Percentiles rank a stretch among this genome's conserved stretches.
Evolutionary conservation across 2,113 vertebrate genomes (phyloP).

Genomic region (Mola mola): DNA sequence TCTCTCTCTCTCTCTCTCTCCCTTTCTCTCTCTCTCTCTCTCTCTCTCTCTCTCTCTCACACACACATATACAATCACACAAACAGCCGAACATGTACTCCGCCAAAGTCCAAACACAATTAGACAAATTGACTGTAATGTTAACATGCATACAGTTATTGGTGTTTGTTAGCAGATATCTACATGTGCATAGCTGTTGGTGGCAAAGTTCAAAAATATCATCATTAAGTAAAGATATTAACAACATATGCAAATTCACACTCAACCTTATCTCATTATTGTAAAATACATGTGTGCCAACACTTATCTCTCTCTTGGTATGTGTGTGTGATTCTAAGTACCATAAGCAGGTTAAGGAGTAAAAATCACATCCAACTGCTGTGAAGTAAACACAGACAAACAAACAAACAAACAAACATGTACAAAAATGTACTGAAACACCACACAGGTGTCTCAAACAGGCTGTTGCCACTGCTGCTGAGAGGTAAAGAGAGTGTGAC

Average conservation of each 20-base stretch:
- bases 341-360: constrained; percentile 40
- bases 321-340: constrained; percentile 16
- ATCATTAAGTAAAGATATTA: constrained; percentile 33
- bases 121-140: no score
- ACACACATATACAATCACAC: constrained; percentile 4
- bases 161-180: constrained; percentile 3
- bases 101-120: no score
- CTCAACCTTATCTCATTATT: constrained; percentile 36
- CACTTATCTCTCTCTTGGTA: constrained; percentile 27
- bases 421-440: constrained; percentile 31
- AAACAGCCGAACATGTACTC: no score
- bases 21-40: constrained; percentile 1
- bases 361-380: constrained; percentile 63
- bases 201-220: constrained; percentile 33
- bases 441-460: constrained; percentile 7
- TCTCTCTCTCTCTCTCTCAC: not conserved
- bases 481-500: constrained; percentile 15
- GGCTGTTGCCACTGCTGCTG: constrained; percentile 37
- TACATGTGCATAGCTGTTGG: constrained; percentile 32
- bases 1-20: not conserved
- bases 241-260: constrained; percentile 39
- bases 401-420: constrained; percentile 66
- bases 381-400: constrained; percentile 68
- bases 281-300: constrained; percentile 35
- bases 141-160: not conserved